Evolutionary conservation across 2,888 invertebrate genomes (phyloP).

Genomic region (Xylocampa areola): DNA sequence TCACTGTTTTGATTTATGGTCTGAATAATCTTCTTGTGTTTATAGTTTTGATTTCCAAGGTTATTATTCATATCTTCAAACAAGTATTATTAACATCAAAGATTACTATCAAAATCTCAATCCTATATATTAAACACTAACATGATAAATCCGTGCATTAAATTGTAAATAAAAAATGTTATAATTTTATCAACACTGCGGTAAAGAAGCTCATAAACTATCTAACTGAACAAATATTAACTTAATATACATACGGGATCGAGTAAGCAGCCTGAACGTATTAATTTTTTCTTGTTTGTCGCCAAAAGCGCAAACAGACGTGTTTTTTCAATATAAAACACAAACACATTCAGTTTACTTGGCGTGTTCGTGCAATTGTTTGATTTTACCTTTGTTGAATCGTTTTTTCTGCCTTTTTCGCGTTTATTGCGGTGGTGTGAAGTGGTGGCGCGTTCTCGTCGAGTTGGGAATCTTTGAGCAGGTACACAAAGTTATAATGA

Average conservation of each 20-base stretch:
- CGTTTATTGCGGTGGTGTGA: conserved; percentile 11
- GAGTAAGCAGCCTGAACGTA: conserved; percentile 32
- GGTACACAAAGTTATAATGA: no score
- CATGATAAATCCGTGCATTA: conserved; percentile 13
- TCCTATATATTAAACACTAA: neutral
- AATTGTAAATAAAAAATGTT: conserved; percentile 15
- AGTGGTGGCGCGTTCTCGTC: no score
- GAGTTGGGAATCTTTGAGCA: no score
- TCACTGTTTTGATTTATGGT: no score
- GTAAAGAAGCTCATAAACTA: conserved; percentile 44
- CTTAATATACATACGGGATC: conserved; percentile 47
- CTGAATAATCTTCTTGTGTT: no score
- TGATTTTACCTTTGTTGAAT: conserved; percentile 43
- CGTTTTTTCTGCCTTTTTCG: conserved; percentile 26
- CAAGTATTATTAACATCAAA: neutral
- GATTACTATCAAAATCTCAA: neutral
- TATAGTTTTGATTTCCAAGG: neutral
- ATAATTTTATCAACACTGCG: conserved; percentile 54
- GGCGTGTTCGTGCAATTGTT: conserved; percentile 40
- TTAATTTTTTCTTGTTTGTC: conserved; percentile 73
- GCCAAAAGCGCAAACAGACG: conserved; percentile 62
- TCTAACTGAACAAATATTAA: conserved; percentile 52
- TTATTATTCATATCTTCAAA: neutral
- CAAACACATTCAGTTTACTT: conserved; percentile 43
- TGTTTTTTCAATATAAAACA: conserved; percentile 65